Base-by-base conservation (phyloP, 2,113 vertebrate species). In the Trematocara nigrifrons region DNA sequence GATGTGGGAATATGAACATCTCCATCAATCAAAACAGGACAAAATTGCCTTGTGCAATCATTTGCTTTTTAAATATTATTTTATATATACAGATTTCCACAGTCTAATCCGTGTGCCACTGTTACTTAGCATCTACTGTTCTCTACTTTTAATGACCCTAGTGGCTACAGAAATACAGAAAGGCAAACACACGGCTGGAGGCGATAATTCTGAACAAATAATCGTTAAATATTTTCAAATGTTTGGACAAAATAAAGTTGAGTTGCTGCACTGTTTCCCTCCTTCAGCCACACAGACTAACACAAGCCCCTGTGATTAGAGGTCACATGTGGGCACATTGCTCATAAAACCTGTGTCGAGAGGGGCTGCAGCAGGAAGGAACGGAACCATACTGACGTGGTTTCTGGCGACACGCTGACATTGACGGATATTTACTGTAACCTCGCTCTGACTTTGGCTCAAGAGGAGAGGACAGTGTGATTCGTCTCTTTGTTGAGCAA, bases 181-280 rank as follows among this genome's bases (percentile, higher is more conserved):
- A 89, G 53, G 64, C 87, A 93, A 93, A 91, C 85, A 91, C 11
- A 31, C 11, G 10, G 82, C 54, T 38, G 3, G 35, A 81, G 88
- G 90, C 66, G 88, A 89, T 90, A 89, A 94, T 91, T 86, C 45
- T 91, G 22, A 82, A 82, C 85, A 91, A 91, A 92, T 42, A 91
- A 54, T 79, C 5, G 2, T 81, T 10, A 85, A 89, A 89, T 90
- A 89, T 91, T 91, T 92, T 79, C 69, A 89, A 93, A 93, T 93
- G 82, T 94, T 92, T 93, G 82, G 9, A 51, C 45, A 79, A 38
- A 88, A 87, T 86, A 80, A 93, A 91, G 35, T 81, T 10, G 74
- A 86, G 59, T 64, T 64, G 45, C 80, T 8, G 12, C 51, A 51
- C 53, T 40, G 76, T 86, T 77, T 81, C 76, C 38, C 38, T 57